Conservation (phyloP, 1,140 invertebrate genomes). For the Scylla paramamosain region DNA sequence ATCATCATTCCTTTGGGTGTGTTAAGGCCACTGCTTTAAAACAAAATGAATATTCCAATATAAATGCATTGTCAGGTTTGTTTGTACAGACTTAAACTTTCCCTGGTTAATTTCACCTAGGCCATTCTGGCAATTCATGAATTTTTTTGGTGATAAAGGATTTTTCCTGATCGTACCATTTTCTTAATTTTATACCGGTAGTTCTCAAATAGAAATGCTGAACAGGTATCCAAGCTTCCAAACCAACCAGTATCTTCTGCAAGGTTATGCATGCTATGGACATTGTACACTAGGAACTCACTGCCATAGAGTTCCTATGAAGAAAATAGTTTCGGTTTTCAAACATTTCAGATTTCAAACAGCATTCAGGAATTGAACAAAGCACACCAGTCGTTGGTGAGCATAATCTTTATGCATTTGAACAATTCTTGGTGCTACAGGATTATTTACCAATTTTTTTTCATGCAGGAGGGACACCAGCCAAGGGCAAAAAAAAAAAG, state of each 20-base stretch:
- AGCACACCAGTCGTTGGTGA: constrained; percentile 69
- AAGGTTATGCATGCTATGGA: constrained; percentile 79
- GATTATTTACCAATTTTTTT: too few species aligned
- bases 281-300: constrained; percentile 79
- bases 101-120: background rate
- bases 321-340: too few species aligned
- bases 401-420: constrained; percentile 3
- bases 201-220: constrained; percentile 79
- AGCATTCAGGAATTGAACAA: constrained; percentile 78
- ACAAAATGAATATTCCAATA: constrained; percentile 1
- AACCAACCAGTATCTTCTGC: constrained; percentile 78
- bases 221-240: constrained; percentile 78
- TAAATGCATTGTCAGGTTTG: constrained; percentile 42
- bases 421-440: too few species aligned
- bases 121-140: constrained; percentile 17
- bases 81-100: constrained; percentile 23
- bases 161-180: constrained; percentile 71
- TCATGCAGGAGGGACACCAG: too few species aligned
- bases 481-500: too few species aligned
- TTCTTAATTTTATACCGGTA: constrained; percentile 78
- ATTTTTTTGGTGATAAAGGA: constrained; percentile 28
- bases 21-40: constrained; percentile 15
- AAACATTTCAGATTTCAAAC: too few species aligned
- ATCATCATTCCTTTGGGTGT: constrained; percentile 25
- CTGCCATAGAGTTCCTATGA: constrained; percentile 78